Evolutionary conservation across 2,888 invertebrate species (phyloP).

Genomic region (Furcula furcula): DNA sequence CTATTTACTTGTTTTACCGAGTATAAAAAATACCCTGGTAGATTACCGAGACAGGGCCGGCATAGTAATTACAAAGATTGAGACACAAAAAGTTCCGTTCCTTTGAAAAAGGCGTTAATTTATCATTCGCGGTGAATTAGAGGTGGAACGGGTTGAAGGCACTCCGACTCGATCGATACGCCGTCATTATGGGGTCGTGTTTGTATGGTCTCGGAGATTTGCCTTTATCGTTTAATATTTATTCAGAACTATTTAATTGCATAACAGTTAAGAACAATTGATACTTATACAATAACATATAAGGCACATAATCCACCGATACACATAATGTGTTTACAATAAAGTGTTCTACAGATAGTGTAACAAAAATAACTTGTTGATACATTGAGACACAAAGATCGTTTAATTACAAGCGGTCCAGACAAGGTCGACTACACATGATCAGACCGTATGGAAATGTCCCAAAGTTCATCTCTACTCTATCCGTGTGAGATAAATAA

Average conservation of each 20-base stretch:
- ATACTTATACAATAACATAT: too few relatives aligned
- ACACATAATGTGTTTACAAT: too few relatives aligned
- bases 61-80: conserved; percentile 44
- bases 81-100: conserved; percentile 37
- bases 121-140: conserved; percentile 42
- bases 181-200: conserved; percentile 19
- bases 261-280: too few relatives aligned
- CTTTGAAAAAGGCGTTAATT: conserved; percentile 42
- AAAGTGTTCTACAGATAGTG: too few relatives aligned
- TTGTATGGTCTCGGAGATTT: conserved; percentile 9
- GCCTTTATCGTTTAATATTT: background rate
- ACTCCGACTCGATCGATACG: conserved; percentile 28
- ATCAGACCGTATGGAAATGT: conserved; percentile 9
- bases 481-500: too few relatives aligned
- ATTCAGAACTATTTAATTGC: background rate
- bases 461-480: too few relatives aligned
- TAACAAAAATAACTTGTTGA: too few relatives aligned
- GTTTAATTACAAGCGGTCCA: background rate
- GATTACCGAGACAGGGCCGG: conserved; percentile 29
- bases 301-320: too few relatives aligned
- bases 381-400: too few relatives aligned
- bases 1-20: conserved; percentile 34
- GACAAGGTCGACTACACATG: conserved; percentile 7
- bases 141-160: conserved; percentile 27
- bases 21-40: conserved; percentile 29